Conservation (phyloP, 2,113 vertebrate genomes). For the Arothron firmamentum region DNA sequence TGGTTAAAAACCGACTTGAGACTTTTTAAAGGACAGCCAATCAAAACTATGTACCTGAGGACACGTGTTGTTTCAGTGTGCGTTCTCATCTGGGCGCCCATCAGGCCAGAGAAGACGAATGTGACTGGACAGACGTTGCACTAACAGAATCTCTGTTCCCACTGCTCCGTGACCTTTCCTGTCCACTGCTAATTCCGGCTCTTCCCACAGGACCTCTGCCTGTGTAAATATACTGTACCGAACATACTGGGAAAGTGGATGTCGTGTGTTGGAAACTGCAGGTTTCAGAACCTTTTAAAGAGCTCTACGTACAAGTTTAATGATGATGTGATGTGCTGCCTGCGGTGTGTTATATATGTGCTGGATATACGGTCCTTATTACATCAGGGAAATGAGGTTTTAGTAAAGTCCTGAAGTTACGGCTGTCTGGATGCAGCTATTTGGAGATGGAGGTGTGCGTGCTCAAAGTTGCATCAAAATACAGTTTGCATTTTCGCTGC, state of each 20-base stretch:
- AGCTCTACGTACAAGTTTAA: conserved; percentile 43
- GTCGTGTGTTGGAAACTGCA: conserved; percentile 13
- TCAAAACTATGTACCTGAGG: no score
- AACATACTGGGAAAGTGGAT: conserved; percentile 27
- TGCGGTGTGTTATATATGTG: neutral
- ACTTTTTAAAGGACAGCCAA: no score
- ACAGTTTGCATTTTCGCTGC: no score
- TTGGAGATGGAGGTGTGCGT: no score
- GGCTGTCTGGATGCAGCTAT: neutral
- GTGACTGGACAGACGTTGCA: conserved; percentile 43
- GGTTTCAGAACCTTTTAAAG: conserved; percentile 40
- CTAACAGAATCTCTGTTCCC: conserved; percentile 67
- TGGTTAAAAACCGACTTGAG: no score
- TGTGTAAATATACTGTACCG: conserved; percentile 55
- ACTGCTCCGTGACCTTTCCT: conserved; percentile 67
- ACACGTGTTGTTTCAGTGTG: no score
- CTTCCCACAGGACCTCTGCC: conserved; percentile 59
- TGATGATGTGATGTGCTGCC: conserved; percentile 7
- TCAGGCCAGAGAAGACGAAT: conserved; percentile 55
- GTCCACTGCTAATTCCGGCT: conserved; percentile 68
- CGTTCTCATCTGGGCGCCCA: conserved; percentile 2
- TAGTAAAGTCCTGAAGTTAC: conserved; percentile 6
- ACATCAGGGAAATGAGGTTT: conserved; percentile 7
- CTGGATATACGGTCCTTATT: conserved; percentile 7
- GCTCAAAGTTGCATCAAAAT: no score